phyloP scores from a whole-genome alignment of 2,888 invertebrate species.

The Helobdella robusta region DNA sequence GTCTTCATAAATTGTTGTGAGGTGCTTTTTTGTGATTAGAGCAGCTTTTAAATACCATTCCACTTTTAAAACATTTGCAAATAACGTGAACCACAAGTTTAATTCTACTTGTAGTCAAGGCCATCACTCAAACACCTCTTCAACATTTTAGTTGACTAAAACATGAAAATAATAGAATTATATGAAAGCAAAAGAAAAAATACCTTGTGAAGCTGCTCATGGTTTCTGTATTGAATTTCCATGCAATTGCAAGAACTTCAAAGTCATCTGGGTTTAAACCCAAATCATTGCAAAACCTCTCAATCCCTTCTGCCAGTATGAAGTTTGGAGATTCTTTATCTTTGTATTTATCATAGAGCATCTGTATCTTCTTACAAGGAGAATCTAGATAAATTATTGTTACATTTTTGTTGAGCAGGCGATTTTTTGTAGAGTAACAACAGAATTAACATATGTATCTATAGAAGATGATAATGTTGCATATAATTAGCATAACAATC shows the following conservation, averaged over 20 bases:
- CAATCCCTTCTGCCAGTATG: conserved; percentile 83
- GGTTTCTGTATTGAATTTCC: conserved; percentile 86
- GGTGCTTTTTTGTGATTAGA: no score
- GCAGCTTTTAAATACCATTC: no score
- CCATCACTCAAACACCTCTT: no score
- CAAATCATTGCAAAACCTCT: conserved; percentile 78
- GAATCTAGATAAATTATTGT: conserved; percentile 20
- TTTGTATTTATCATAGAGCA: conserved; percentile 70
- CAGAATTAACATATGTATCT: background rate
- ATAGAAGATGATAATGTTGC: background rate
- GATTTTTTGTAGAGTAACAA: background rate
- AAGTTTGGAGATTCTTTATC: conserved; percentile 69
- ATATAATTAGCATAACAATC: background rate
- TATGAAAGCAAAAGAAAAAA: background rate
- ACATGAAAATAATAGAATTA: background rate
- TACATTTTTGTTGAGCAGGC: background rate
- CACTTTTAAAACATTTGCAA: no score
- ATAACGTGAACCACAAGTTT: no score
- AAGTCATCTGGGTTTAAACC: conserved; percentile 85
- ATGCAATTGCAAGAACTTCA: conserved; percentile 78
- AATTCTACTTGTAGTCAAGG: no score
- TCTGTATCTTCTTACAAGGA: conserved; percentile 29
- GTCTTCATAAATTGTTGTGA: no score
- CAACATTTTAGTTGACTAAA: background rate
- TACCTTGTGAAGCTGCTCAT: conserved; percentile 85